Evolutionary conservation across 2,888 invertebrate genomes (phyloP), one percentile per base, ranked within the genome.

Genomic region (Melieria crassipennis): DNA sequence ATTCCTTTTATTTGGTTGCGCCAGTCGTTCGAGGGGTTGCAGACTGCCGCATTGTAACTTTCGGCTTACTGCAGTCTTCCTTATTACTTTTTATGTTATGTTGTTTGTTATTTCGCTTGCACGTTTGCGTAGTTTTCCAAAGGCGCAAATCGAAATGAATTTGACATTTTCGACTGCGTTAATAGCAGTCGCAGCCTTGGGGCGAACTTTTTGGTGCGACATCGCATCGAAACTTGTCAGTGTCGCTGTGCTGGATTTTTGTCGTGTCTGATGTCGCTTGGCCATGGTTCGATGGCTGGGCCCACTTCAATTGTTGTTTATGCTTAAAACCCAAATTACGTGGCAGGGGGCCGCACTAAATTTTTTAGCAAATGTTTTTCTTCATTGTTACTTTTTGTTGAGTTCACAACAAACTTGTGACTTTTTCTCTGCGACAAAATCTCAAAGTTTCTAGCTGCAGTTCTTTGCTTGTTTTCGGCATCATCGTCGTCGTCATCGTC

Each of bases 361-460:
- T 30, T 30, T 30, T 30, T n/a, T 7, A 52, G 52, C 52, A 52
- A 52, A 52, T 52, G 4, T 52, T 52, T 30, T 30, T 30, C 30
- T 30, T 30, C 30, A 30, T 30, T 30, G 30, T 30, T 50, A 1
- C 11, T 50, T 50, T 58, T 42, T 60, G 45, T 45, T 61, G 13
- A 69, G 69, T 69, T 68, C 73, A 75, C 55, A 46, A 69, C 60
- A 65, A 80, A 78, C 78, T 81, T 78, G 79, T 74, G 76, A 76
- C 77, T 76, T 78, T 78, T 73, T 77, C 71, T 60, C 30, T 73
- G 56, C 65, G 64, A 67, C 60, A 58, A 72, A 70, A 77, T 16
- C 4, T 45, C 11, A n/a, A 61, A 52, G 52, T 52, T 52, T 52
- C 6, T 52, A 11, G 52, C 52, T 7, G 11, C 52, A 52, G 5